Conservation (phyloP, 1,140 invertebrate genomes). For the Notospermus geniculatus region DNA sequence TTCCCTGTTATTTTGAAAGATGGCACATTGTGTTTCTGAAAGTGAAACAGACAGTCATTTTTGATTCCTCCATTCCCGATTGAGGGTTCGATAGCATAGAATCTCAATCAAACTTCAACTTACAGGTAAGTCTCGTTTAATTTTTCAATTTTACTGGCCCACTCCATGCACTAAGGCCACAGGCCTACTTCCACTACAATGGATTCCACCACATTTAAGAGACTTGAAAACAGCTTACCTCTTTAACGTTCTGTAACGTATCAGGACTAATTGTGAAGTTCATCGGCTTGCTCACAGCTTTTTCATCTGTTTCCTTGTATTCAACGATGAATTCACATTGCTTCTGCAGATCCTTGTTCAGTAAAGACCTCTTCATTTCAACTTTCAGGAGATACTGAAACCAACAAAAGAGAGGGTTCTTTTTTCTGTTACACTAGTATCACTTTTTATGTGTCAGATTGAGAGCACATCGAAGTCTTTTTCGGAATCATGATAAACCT, state of each 20-base stretch:
- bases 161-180: too few species aligned
- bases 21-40: conserved; percentile 68
- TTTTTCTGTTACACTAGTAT: too few species aligned
- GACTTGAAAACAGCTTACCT: conserved; percentile 49
- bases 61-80: too few species aligned
- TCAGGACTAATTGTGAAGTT: conserved; percentile 81
- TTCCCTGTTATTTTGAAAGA: conserved; percentile 79
- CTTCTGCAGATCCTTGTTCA: conserved; percentile 82
- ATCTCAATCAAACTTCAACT: too few species aligned
- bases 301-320: conserved; percentile 63
- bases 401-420: too few species aligned
- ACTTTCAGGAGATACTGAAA: conserved; percentile 76
- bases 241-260: conserved; percentile 69
- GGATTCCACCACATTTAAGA: not conserved
- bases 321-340: conserved; percentile 89
- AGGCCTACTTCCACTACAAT: conserved; percentile 6
- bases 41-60: too few species aligned
- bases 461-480: too few species aligned
- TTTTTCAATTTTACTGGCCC: too few species aligned
- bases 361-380: conserved; percentile 84
- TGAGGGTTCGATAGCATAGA: too few species aligned
- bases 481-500: too few species aligned
- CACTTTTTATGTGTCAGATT: too few species aligned
- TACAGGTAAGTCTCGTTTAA: too few species aligned
- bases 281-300: conserved; percentile 61